Conservation (phyloP, 2,888 invertebrate genomes). For the Agrochola litura region DNA sequence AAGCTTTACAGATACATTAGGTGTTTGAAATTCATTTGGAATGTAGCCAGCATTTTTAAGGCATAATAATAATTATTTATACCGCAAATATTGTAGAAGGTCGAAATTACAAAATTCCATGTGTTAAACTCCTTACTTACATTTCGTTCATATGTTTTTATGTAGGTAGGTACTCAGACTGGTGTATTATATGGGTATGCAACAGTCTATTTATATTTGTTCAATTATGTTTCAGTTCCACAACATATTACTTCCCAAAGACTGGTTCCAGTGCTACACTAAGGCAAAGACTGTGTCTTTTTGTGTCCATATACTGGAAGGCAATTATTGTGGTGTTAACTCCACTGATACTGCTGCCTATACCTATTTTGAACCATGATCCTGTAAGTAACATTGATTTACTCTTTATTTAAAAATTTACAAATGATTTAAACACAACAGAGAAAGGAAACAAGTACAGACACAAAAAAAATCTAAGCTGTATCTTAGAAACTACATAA, state of each 20-base stretch:
- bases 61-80: not conserved
- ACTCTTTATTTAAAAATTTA: not conserved
- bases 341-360: conserved; percentile 93
- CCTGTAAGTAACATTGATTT: conserved; percentile 81
- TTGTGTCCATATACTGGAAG: conserved; percentile 93
- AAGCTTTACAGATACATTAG: not conserved
- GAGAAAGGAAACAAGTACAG: not conserved
- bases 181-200: not conserved
- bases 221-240: conserved; percentile 81
- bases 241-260: conserved; percentile 86
- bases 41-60: not conserved
- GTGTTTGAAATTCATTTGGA: not conserved
- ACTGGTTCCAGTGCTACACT: conserved; percentile 81
- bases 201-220: conserved; percentile 11
- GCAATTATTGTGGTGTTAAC: conserved; percentile 93
- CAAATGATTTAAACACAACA: not conserved
- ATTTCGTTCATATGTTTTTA: not conserved
- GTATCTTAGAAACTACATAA: not conserved
- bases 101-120: not conserved
- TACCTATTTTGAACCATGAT: conserved; percentile 91
- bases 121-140: not conserved
- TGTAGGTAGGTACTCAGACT: not conserved
- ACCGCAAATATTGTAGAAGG: not conserved
- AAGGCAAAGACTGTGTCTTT: conserved; percentile 83
- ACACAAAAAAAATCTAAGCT: not conserved